Conservation (phyloP, 2,888 invertebrate genomes). For the Drosophila atroscutellata region DNA sequence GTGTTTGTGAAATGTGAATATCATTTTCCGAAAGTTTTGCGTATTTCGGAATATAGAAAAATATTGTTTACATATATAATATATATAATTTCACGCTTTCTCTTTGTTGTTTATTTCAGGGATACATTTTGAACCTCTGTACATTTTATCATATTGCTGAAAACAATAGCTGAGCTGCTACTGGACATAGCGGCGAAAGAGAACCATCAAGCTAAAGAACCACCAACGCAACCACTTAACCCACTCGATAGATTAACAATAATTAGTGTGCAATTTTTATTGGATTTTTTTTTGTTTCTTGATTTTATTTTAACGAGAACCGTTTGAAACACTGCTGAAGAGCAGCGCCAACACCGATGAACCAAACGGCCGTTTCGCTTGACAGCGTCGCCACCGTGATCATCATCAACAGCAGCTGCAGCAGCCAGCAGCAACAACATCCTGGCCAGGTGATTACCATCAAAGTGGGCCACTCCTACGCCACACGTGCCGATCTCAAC, state of each 20-base stretch:
- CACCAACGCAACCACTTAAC: conserved; percentile 12
- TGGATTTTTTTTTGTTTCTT: background rate
- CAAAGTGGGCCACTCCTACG: conserved; percentile 82
- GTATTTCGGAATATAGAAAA: background rate
- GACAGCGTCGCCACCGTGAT: conserved; percentile 82
- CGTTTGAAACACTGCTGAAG: conserved; percentile 53
- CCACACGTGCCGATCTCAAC: conserved; percentile 83
- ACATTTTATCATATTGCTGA: conserved; percentile 32
- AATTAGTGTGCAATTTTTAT: conserved; percentile 4
- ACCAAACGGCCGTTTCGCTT: conserved; percentile 81
- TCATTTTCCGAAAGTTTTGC: background rate
- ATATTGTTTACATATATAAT: background rate
- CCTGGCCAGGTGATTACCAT: conserved; percentile 65
- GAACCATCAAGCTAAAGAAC: conserved; percentile 10
- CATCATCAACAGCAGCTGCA: conserved; percentile 38
- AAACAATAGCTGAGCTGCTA: conserved; percentile 36
- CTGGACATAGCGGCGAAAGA: conserved; percentile 26
- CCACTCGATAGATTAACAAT: background rate
- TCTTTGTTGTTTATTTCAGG: conserved; percentile 29
- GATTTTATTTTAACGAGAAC: conserved; percentile 31
- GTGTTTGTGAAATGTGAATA: background rate
- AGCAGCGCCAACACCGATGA: conserved; percentile 82
- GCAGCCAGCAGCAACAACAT: conserved; percentile 45
- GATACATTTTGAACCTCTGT: conserved; percentile 63
- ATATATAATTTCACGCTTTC: background rate